Evolutionary conservation across 2,888 invertebrate species (phyloP).

Genomic region (Electrophaes corylata): DNA sequence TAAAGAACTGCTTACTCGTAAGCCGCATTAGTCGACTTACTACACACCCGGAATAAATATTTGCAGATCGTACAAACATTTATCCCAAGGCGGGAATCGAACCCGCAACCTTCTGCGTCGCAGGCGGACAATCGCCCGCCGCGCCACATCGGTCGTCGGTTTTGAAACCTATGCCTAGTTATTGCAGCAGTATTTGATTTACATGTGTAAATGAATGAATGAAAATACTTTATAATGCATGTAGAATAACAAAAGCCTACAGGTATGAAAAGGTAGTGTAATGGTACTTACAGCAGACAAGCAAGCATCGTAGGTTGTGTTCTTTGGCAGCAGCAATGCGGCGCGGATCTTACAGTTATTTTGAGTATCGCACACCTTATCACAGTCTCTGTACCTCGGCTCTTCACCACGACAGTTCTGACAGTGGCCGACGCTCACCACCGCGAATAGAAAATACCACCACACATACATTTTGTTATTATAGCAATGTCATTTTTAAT

Average conservation of each 20-base stretch:
- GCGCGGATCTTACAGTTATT: slow-evolving; percentile 86
- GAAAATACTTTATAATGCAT: too few relatives aligned
- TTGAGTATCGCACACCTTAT: slow-evolving; percentile 72
- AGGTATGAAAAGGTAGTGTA: too few relatives aligned
- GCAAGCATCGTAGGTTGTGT: slow-evolving; percentile 80
- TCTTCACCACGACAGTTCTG: slow-evolving; percentile 73
- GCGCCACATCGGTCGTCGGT: too few relatives aligned
- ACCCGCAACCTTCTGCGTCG: too few relatives aligned
- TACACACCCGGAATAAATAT: too few relatives aligned
- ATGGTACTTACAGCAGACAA: slow-evolving; percentile 74
- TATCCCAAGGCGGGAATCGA: too few relatives aligned
- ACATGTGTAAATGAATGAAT: too few relatives aligned
- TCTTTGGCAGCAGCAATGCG: slow-evolving; percentile 86
- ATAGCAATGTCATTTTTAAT: slow-evolving; percentile 17
- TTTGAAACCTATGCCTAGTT: too few relatives aligned
- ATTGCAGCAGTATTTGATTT: too few relatives aligned
- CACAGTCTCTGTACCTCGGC: slow-evolving; percentile 68
- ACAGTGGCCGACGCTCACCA: slow-evolving; percentile 41
- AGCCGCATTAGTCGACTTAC: neutral
- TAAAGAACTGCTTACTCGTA: neutral
- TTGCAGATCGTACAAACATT: too few relatives aligned
- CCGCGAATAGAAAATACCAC: slow-evolving; percentile 54
- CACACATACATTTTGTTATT: slow-evolving; percentile 54
- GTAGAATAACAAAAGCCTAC: too few relatives aligned
- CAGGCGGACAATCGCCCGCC: too few relatives aligned